Conservation (phyloP, 2,888 invertebrate species). For the Phalangium opilio region DNA sequence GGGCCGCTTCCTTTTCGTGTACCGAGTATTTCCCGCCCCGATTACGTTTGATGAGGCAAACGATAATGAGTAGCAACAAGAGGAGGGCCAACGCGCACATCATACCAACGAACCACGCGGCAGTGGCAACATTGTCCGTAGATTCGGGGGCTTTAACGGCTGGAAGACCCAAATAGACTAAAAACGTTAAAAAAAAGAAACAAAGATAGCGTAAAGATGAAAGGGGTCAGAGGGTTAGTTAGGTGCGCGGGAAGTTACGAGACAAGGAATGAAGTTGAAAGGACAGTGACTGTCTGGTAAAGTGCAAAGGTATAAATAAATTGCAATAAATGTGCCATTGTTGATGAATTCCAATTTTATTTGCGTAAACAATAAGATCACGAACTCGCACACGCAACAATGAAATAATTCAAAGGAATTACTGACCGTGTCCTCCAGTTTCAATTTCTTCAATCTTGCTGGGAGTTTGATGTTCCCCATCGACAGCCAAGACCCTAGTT, state of each 20-base stretch:
- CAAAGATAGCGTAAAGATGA: too few species aligned
- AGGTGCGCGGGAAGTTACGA: background rate
- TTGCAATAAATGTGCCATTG: too few species aligned
- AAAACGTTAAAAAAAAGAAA: slow-evolving; percentile 1
- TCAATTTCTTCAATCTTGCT: slow-evolving; percentile 59
- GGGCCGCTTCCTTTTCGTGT: slow-evolving; percentile 89
- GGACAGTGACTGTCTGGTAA: too few species aligned
- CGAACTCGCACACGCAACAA: too few species aligned
- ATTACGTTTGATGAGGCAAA: slow-evolving; percentile 88
- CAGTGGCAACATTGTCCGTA: slow-evolving; percentile 61
- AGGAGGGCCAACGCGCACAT: slow-evolving; percentile 90
- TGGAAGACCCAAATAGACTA: slow-evolving; percentile 10
- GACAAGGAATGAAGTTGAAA: background rate
- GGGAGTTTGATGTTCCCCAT: slow-evolving; percentile 54
- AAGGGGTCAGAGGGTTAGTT: background rate
- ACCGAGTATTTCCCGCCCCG: slow-evolving; percentile 93
- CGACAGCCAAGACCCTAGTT: slow-evolving; percentile 76
- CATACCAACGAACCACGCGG: slow-evolving; percentile 95
- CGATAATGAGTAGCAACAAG: slow-evolving; percentile 77
- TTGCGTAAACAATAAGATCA: too few species aligned
- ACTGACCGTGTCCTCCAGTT: slow-evolving; percentile 40
- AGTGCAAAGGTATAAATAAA: too few species aligned
- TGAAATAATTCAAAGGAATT: too few species aligned
- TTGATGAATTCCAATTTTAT: too few species aligned
- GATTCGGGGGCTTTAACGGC: slow-evolving; percentile 46